Evolutionary conservation across 2,888 invertebrate species (phyloP).

Genomic region (Ectemnius continuus): DNA sequence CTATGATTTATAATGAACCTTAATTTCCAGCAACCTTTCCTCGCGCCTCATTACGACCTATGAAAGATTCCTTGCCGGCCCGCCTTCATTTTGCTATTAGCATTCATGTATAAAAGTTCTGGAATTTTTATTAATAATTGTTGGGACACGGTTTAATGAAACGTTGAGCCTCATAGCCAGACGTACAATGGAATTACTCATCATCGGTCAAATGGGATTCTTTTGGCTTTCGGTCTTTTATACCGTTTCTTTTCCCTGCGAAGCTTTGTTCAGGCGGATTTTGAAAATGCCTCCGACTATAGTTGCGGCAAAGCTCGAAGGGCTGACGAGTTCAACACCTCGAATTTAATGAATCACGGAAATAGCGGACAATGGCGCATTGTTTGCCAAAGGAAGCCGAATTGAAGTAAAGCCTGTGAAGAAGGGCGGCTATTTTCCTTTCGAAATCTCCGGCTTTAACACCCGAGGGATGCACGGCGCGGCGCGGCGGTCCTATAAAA

Average conservation of each 20-base stretch:
- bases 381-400: conserved; percentile 17
- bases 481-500: conserved; percentile 29
- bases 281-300: not conserved
- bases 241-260: too few relatives aligned
- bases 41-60: conserved; percentile 1
- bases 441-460: conserved; percentile 17
- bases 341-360: conserved; percentile 10
- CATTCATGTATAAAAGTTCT: too few relatives aligned
- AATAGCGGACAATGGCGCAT: conserved; percentile 24
- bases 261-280: too few relatives aligned
- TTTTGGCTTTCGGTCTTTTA: too few relatives aligned
- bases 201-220: too few relatives aligned
- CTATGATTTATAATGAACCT: conserved; percentile 55
- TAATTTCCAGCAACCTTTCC: conserved; percentile 14
- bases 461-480: conserved; percentile 6
- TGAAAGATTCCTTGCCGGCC: conserved; percentile 5
- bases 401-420: not conserved
- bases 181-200: too few relatives aligned
- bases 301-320: not conserved
- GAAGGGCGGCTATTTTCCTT: conserved; percentile 30
- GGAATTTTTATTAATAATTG: too few relatives aligned
- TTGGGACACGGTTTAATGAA: too few relatives aligned
- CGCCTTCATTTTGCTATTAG: too few relatives aligned
- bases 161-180: too few relatives aligned
- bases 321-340: not conserved